phyloP scores from a whole-genome alignment of 2,888 invertebrate species.

The Mythimna albipuncta region DNA sequence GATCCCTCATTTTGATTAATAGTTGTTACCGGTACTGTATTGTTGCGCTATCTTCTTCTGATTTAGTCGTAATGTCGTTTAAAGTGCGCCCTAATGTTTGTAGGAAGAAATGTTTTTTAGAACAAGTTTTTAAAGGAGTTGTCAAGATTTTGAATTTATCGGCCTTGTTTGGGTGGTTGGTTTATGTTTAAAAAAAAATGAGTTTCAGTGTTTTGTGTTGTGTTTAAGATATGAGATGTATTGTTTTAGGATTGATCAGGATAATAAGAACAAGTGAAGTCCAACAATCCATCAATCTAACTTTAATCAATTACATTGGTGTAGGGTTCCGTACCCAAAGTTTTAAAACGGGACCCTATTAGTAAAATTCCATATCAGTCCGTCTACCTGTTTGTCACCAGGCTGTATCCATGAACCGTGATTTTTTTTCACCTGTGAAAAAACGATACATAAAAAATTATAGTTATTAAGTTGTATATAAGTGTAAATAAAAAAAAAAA shows the following conservation, averaged over 20 bases:
- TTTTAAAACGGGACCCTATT: too few species aligned
- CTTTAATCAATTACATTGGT: too few species aligned
- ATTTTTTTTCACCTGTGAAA: too few species aligned
- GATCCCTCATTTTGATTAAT: conserved; percentile 88
- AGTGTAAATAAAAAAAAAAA: too few species aligned
- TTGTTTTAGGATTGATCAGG: background rate
- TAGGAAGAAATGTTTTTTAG: conserved; percentile 28
- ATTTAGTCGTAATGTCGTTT: conserved; percentile 86
- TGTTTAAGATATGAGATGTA: background rate
- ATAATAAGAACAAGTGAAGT: background rate
- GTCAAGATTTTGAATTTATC: conserved; percentile 46
- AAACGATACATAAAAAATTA: too few species aligned
- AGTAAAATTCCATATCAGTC: too few species aligned
- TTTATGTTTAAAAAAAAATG: conserved; percentile 3
- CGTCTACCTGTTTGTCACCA: too few species aligned
- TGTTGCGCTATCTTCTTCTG: conserved; percentile 81
- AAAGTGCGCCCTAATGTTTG: conserved; percentile 70
- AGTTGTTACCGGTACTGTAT: conserved; percentile 72
- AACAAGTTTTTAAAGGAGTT: conserved; percentile 35
- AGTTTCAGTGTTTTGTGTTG: too few species aligned
- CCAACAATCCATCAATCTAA: background rate
- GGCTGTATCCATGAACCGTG: too few species aligned
- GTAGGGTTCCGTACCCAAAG: too few species aligned
- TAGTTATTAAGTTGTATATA: too few species aligned
- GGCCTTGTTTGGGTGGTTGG: background rate